These are phyloP conservation scores for Andricus quercusramuli DNA, from an alignment of 2,888 invertebrate species.

Conservation along the genomic window DNA sequence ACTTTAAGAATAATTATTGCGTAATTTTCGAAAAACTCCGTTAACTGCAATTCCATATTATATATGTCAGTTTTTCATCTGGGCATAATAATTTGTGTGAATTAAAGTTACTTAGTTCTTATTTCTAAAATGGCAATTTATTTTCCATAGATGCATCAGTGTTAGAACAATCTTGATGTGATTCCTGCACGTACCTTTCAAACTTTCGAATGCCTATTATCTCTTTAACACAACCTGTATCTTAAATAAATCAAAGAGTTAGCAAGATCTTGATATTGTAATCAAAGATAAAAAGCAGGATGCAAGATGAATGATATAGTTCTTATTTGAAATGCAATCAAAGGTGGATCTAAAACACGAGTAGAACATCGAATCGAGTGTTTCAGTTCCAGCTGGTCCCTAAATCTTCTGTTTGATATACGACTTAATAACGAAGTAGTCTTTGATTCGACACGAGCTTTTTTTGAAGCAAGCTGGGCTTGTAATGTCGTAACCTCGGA, in stretches of 20 bases:
- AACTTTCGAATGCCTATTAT: background rate
- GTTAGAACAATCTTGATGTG: background rate
- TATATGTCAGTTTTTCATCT: too few species aligned
- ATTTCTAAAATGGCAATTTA: background rate
- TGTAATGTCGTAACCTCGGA: conserved; percentile 9
- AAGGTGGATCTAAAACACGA: conserved; percentile 12
- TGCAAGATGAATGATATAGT: background rate
- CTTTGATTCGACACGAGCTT: background rate
- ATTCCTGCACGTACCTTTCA: background rate
- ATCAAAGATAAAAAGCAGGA: background rate
- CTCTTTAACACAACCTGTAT: background rate
- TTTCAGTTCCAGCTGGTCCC: background rate
- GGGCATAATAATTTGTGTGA: too few species aligned
- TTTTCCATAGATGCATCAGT: background rate
- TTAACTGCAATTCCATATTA: too few species aligned
- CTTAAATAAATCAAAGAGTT: background rate
- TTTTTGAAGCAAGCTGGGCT: background rate
- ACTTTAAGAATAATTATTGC: too few species aligned
- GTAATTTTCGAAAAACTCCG: too few species aligned
- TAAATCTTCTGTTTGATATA: conserved; percentile 23
- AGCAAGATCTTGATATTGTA: conserved; percentile 8
- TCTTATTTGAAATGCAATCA: background rate
- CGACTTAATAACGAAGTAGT: conserved; percentile 32
- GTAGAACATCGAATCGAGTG: background rate
- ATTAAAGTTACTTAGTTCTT: too few species aligned